These are phyloP conservation scores for Oscheius sp. DNA, from an alignment of 2,888 invertebrate species.

Conservation along the genomic window DNA sequence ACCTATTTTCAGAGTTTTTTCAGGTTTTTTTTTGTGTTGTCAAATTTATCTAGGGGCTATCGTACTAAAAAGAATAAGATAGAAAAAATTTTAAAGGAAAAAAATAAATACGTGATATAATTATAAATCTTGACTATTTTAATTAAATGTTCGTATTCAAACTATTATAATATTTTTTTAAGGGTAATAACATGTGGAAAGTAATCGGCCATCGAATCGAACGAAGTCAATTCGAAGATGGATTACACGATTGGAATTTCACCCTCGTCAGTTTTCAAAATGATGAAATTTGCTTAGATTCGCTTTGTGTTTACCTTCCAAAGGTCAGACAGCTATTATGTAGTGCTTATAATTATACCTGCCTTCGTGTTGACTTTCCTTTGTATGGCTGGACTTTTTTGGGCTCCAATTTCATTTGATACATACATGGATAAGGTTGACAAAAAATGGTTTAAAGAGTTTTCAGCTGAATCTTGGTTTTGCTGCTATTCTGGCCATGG, in stretches of 20 bases:
- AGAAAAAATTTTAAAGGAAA: too few species aligned
- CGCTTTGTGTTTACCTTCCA: not conserved
- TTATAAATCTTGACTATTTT: too few species aligned
- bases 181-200: constrained; percentile 7
- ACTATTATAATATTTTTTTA: too few species aligned
- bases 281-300: not conserved
- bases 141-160: too few species aligned
- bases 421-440: constrained; percentile 24
- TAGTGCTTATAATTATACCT: constrained; percentile 24
- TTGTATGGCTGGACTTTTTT: constrained; percentile 23
- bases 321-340: constrained; percentile 12
- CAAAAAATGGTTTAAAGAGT: not conserved
- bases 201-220: not conserved
- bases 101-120: too few species aligned
- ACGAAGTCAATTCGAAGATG: not conserved
- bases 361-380: constrained; percentile 24
- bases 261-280: not conserved
- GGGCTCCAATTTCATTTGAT: constrained; percentile 14
- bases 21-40: too few species aligned
- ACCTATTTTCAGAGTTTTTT: too few species aligned
- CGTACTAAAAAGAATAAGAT: too few species aligned
- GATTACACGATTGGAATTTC: constrained; percentile 5
- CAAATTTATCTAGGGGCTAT: too few species aligned
- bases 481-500: constrained; percentile 28
- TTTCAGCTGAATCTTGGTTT: constrained; percentile 26